Percentiles rank a stretch among this genome's conserved stretches.
Conservation (phyloP, 2,113 vertebrate genomes). For the Synodontis membranacea region DNA sequence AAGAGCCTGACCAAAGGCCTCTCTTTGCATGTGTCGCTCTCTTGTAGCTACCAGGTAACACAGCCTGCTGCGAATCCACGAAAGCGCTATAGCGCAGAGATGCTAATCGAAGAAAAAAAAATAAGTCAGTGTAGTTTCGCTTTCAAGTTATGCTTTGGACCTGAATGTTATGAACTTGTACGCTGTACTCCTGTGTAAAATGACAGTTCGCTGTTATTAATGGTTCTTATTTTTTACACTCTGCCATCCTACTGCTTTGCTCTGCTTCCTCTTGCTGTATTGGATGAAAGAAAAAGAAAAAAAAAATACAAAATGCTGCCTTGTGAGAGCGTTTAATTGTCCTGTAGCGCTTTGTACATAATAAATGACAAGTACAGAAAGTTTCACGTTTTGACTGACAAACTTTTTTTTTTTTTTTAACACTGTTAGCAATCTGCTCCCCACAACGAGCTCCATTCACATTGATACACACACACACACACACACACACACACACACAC, state of each 20-base stretch:
- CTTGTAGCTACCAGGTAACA: background rate
- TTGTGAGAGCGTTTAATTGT: slow-evolving; percentile 68
- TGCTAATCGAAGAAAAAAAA: background rate
- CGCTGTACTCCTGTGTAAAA: slow-evolving; percentile 33
- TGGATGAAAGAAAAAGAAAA: slow-evolving; percentile 14
- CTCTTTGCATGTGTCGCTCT: slow-evolving; percentile 16
- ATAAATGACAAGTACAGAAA: slow-evolving; percentile 83
- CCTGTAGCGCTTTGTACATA: slow-evolving; percentile 92
- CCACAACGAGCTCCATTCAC: background rate
- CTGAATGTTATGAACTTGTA: slow-evolving; percentile 12
- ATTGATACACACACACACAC: too few relatives aligned
- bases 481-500: too few relatives aligned
- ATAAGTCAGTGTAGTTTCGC: background rate
- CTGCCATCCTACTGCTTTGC: slow-evolving; percentile 40
- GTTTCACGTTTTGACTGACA: slow-evolving; percentile 79
- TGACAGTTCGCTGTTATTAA: background rate
- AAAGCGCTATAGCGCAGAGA: background rate
- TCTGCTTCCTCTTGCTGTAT: slow-evolving; percentile 37
- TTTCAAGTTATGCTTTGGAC: background rate
- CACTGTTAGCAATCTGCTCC: background rate
- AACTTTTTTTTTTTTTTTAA: background rate
- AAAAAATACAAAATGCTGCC: slow-evolving; percentile 45
- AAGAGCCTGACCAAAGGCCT: background rate
- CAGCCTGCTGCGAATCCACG: background rate
- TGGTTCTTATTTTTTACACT: background rate